These are phyloP conservation scores for Asteroscopus sphinx DNA, from an alignment of 2,888 invertebrate species.

Conservation along the genomic window DNA sequence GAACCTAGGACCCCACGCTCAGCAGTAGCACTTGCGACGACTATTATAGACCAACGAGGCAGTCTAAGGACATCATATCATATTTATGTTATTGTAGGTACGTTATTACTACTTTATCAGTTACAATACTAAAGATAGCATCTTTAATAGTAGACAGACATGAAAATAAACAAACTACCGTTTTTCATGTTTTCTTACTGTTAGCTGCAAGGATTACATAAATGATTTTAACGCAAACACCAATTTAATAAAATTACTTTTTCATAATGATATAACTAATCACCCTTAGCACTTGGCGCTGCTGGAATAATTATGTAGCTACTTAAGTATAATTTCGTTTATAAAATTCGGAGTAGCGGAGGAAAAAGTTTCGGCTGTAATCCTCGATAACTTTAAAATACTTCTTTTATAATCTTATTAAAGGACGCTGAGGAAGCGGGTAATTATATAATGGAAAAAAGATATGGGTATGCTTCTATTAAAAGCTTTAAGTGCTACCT, in stretches of 20 bases:
- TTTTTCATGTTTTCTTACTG: constrained; percentile 8
- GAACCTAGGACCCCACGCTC: too few relatives aligned
- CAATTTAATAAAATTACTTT: background rate
- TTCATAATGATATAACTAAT: constrained; percentile 1
- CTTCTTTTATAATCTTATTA: constrained; percentile 13
- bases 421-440: constrained; percentile 5
- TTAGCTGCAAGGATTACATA: background rate
- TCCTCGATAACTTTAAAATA: constrained; percentile 14
- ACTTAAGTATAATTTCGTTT: constrained; percentile 34
- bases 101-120: constrained; percentile 26
- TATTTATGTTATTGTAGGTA: constrained; percentile 16
- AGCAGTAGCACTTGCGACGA: too few relatives aligned
- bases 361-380: constrained; percentile 22
- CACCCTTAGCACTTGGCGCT: constrained; percentile 6
- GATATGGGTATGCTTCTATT: constrained; percentile 16
- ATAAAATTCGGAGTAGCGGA: constrained; percentile 28
- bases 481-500: constrained; percentile 24
- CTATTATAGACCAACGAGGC: too few relatives aligned
- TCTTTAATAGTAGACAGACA: constrained; percentile 23
- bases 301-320: constrained; percentile 11
- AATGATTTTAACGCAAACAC: background rate
- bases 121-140: constrained; percentile 1
- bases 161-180: constrained; percentile 29
- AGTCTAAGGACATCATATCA: too few relatives aligned
- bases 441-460: constrained; percentile 34